Percentiles rank a stretch among this genome's conserved stretches.
phyloP scores from a whole-genome alignment of 2,888 invertebrate species.

The Seira musarum region DNA sequence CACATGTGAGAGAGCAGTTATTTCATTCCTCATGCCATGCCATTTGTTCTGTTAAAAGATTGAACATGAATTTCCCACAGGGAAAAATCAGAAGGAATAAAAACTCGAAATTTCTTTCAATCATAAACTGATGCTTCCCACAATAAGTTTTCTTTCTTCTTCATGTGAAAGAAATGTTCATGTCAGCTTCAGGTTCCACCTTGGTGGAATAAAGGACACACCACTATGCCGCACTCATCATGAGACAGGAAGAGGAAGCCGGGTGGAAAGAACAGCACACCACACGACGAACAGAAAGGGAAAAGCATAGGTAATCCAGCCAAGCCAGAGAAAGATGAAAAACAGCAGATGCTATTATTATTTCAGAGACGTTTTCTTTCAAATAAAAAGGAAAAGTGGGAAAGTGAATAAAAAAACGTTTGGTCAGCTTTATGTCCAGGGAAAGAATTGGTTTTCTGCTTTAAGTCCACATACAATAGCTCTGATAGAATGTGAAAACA shows the following conservation, averaged over 20 bases:
- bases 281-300: constrained; percentile 21
- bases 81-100: constrained; percentile 42
- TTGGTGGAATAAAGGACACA: constrained; percentile 25
- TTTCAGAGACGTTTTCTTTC: constrained; percentile 42
- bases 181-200: constrained; percentile 58
- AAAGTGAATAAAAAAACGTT: constrained; percentile 51
- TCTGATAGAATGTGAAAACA: constrained; percentile 46
- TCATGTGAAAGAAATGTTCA: constrained; percentile 46
- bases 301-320: constrained; percentile 24
- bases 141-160: constrained; percentile 43
- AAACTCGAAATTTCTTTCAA: too few relatives aligned
- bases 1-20: too few relatives aligned
- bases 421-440: constrained; percentile 60
- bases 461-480: constrained; percentile 35
- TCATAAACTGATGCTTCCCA: constrained; percentile 2
- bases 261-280: constrained; percentile 26
- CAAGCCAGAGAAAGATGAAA: constrained; percentile 13
- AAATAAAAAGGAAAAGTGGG: constrained; percentile 45
- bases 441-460: constrained; percentile 60
- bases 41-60: too few relatives aligned
- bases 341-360: constrained; percentile 59
- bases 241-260: constrained; percentile 9
- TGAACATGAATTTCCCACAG: constrained; percentile 23
- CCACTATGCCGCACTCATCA: constrained; percentile 21
- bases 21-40: too few relatives aligned